These are phyloP conservation scores for Coregonus suidteri DNA, from an alignment of 2,797 vertebrate species.

Conservation along the genomic window DNA sequence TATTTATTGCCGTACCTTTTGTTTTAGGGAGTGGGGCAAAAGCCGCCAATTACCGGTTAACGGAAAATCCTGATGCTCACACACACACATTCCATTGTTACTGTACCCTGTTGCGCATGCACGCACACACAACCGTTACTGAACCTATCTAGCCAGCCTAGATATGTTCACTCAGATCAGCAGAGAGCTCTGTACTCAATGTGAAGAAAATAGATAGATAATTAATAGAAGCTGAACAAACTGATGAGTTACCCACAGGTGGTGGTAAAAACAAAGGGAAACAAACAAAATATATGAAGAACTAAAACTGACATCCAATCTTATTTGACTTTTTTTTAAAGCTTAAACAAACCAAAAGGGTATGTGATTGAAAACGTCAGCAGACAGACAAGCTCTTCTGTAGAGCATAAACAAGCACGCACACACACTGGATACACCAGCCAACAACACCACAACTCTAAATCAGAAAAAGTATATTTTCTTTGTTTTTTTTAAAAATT, in stretches of 20 bases:
- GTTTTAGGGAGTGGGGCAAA: too few species aligned
- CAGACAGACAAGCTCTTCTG: neutral
- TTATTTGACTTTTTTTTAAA: neutral
- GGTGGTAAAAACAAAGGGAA: neutral
- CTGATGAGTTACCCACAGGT: neutral
- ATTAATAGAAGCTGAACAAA: neutral
- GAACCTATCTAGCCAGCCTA: neutral
- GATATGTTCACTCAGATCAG: neutral
- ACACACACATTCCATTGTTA: too few species aligned
- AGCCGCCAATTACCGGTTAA: too few species aligned
- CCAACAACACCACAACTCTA: neutral
- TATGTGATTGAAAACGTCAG: neutral
- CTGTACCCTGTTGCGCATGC: too few species aligned
- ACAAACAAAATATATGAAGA: neutral
- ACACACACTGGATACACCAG: conserved; percentile 10
- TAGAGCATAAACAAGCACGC: neutral
- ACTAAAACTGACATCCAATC: neutral
- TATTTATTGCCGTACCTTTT: too few species aligned
- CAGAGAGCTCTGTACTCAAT: neutral
- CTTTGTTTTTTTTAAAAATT: neutral
- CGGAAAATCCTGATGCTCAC: too few species aligned
- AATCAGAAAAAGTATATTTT: conserved; percentile 1
- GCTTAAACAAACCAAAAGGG: neutral
- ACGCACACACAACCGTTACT: too few species aligned
- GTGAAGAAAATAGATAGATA: neutral